Base-by-base conservation (phyloP, 1,140 invertebrate species). In the Calliopsis andreniformis region DNA sequence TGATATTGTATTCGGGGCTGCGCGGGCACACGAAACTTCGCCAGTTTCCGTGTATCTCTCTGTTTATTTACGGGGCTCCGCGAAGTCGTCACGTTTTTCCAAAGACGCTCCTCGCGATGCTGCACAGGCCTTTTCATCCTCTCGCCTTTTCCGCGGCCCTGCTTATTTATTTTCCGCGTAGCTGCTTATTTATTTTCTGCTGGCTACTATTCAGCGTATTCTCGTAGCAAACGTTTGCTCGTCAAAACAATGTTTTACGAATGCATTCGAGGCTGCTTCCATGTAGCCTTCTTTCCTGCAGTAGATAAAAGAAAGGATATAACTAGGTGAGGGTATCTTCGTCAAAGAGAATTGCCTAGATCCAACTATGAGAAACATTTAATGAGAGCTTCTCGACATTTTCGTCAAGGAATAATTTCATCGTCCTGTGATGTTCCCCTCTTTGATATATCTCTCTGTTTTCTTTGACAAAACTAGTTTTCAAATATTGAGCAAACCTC, bases 81-180 rank as follows among this genome's bases (percentile, higher is more conserved):
- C 30, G 39, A 64, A 47, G 59, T 69, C 64, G 59, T 80, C 82
- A 80, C 63, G 81, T 83, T 80, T 83, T 73, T 73, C 78, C 67
- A 47, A 81, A 82, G 67, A 64, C 78, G 59, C 42, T 42, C 28
- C 58, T 53, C 58, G 51, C 18, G 23, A 43, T 20, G 45, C 63
- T 59, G 16, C 10, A 8, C 7, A 39, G 7, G 5, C 18, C 47
- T 61, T 42, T 66, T 49, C 32, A 8, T 49, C 25, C 12, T 8
- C 45, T 12, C 39, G 23, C 32, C 32, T 23, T 14, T 23, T 39
- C 43, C 14, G 12, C 23, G 1, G 14, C 23, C 3, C 14, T 16
- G 45, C 16, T 32, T 63, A 45, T 58, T 67, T 76, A 51, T 56
- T 49, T 23, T 32, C 35, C 20, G n/a, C 35, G 35, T 39, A 10